Evolutionary conservation across 2,797 vertebrate species (phyloP), one percentile per base, ranked within the genome.

Genomic region (Bufotes viridis): DNA sequence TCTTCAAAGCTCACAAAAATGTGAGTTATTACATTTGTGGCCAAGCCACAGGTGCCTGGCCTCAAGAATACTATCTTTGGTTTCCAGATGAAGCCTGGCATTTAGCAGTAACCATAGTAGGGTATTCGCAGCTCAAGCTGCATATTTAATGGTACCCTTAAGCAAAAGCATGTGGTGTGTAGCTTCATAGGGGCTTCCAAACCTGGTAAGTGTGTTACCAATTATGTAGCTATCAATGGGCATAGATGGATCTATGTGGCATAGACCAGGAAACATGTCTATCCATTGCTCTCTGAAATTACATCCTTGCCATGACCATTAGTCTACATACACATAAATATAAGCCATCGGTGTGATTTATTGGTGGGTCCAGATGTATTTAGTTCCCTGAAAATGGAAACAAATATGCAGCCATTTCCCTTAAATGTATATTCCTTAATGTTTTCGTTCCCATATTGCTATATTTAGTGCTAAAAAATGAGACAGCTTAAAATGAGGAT

Each of bases 391-490:
- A 51, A 49, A 65, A 51, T 65, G 42, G 42, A 81, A 65, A n/a
- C 42, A 81, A 81, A 10, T 24, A 67, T 51, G 61, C 60, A 51
- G 34, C 60, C 20, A 24, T 65, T 61, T 26, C 12, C 61, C 12
- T n/a, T 65, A 42, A 81, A 81, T 24, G 20, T 29, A 67, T 65
- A 81, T 65, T 15, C 11, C 34, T 15, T 14, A 51, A 63, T 51
- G 80, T 51, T 67, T 81, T 81, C 20, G 13, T 81, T 67, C 63
- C 79, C 29, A 63, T 81, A 49, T 63, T 63, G 60, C 79, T 81
- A 81, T 81, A 81, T 67, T 81, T 81, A 81, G 61, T 65, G 55
- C 34, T 42, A 65, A 51, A 63, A 65, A 29, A 70, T 55, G 63
- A 69, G 81, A 57, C 49, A 53, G 69, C 69, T 75, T 42, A 76